Base-by-base conservation (phyloP, 2,113 vertebrate species). In the Notiomystis cincta region DNA sequence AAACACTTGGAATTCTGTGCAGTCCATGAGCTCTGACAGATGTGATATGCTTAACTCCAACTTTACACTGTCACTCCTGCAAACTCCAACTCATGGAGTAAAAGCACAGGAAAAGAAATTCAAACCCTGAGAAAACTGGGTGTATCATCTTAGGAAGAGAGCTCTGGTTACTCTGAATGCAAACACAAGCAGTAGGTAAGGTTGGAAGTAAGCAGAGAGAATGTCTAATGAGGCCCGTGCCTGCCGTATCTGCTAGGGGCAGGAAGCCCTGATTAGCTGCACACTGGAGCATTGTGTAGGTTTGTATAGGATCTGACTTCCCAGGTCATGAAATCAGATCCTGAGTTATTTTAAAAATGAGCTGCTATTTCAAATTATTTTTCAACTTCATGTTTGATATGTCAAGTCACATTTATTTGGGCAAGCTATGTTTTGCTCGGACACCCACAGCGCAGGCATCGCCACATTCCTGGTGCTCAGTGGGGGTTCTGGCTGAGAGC, bases 271-370 rank as follows among this genome's bases (percentile, higher is more conserved):
- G 92, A 97, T 95, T 95, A 96, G 95, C 83, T 31, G 72, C 95
- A 96, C 93, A 96, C 93, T 93, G 90, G 93, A 92, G 89, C 95
- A 94, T 96, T 96, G 92, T 96, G 94, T 64, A 73, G 35, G 42
- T 93, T 92, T 92, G 90, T 92, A 81, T 60, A 67, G 84, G 72
- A 40, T 81, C 80, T 90, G 95, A 48, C 93, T 96, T 92, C 88
- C 61, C 72, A 92, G 88, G 79, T 89, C 80, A 44, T 96, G 93
- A 96, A 92, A 94, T 95, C 85, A 96, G 92, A 96, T 81, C 92
- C 93, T 89, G 86, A 97, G 95, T 94, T 94, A 96, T 95, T 96
- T 94, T 93, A 70, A 96, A 95, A 96, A 92, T 58, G 78, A 73
- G 33, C 92, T 96, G 86, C 72, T 90, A 83, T 96, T 96, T 94